Conservation (phyloP, 2,888 invertebrate genomes). For the Diplazon laetatorius region DNA sequence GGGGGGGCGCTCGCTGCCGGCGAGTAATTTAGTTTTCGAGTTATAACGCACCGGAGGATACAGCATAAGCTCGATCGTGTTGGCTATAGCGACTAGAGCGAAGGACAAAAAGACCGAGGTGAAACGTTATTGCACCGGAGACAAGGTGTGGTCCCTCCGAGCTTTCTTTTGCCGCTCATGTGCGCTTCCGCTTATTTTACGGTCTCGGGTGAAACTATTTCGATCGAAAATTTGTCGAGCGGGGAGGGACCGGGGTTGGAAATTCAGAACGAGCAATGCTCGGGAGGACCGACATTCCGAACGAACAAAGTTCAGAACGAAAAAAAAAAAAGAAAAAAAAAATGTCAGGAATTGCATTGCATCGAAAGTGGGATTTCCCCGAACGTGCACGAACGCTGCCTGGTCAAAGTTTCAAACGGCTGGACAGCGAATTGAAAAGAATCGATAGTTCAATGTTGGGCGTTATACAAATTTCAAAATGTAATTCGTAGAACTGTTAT, state of each 20-base stretch:
- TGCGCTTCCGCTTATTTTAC: conserved; percentile 42
- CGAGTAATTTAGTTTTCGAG: conserved; percentile 61
- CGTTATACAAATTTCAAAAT: too few relatives aligned
- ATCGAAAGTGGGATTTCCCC: too few relatives aligned
- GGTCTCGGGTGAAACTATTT: conserved; percentile 29
- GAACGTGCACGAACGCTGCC: too few relatives aligned
- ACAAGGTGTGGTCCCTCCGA: conserved; percentile 58
- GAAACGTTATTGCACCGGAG: conserved; percentile 52
- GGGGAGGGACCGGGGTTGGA: neutral
- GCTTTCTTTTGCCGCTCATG: conserved; percentile 35
- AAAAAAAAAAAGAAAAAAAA: too few relatives aligned
- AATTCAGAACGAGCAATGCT: neutral
- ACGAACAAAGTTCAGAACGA: too few relatives aligned
- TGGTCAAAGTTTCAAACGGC: too few relatives aligned
- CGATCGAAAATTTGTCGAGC: conserved; percentile 6
- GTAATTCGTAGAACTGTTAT: too few relatives aligned
- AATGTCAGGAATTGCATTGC: too few relatives aligned
- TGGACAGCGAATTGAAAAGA: too few relatives aligned
- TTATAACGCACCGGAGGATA: conserved; percentile 47
- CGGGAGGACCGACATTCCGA: too few relatives aligned
- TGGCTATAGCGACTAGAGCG: conserved; percentile 39
- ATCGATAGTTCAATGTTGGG: too few relatives aligned
- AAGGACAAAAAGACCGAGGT: conserved; percentile 22
- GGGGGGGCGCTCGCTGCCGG: conserved; percentile 33
- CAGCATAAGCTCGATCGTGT: conserved; percentile 42